phyloP scores from a whole-genome alignment of 2,113 vertebrate species.

The Hydrochoerus hydrochaeris region DNA sequence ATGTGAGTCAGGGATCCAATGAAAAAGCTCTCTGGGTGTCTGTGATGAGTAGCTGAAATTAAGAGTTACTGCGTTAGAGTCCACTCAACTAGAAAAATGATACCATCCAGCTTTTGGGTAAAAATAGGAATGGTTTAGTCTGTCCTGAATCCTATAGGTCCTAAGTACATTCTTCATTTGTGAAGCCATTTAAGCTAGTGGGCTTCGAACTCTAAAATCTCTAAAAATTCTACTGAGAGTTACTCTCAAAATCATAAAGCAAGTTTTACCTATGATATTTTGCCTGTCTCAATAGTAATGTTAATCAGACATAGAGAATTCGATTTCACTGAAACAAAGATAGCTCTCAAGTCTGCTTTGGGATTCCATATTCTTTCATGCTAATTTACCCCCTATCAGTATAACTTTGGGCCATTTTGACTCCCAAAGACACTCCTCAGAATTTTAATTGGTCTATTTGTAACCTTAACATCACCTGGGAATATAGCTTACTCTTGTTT shows the following conservation, averaged over 20 bases:
- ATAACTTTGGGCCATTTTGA: constrained; percentile 57
- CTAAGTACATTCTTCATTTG: background rate
- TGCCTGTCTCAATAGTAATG: background rate
- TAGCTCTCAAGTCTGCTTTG: background rate
- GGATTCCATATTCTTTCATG: background rate
- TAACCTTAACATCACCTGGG: constrained; percentile 63
- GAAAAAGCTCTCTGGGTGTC: background rate
- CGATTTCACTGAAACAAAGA: background rate
- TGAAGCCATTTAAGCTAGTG: background rate
- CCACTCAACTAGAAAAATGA: background rate
- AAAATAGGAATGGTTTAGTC: background rate
- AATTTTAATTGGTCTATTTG: constrained; percentile 67
- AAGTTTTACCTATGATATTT: background rate
- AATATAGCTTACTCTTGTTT: constrained; percentile 59
- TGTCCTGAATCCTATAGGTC: background rate
- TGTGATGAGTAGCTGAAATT: background rate
- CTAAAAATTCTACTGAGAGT: constrained; percentile 10
- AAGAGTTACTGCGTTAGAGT: background rate
- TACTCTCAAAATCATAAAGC: background rate
- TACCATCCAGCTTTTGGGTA: background rate
- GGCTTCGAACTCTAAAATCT: background rate
- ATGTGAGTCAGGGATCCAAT: background rate
- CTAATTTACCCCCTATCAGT: constrained; percentile 45
- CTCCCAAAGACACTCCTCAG: constrained; percentile 56
- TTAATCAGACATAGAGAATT: background rate